These are phyloP conservation scores for Drosophila paracracens DNA, from an alignment of 2,888 invertebrate genomes.

Conservation along the genomic window DNA sequence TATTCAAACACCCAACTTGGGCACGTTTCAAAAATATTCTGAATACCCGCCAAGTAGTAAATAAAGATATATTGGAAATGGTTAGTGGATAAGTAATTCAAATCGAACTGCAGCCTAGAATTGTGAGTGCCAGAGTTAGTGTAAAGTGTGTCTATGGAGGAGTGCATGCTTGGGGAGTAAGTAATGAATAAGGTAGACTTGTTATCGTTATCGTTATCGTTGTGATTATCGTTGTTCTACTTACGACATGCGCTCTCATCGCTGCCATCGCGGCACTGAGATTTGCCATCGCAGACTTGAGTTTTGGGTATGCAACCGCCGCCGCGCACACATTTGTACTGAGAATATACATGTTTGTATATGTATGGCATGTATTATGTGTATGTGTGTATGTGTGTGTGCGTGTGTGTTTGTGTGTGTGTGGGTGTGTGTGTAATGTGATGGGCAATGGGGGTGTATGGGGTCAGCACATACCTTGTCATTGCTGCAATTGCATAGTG, in stretches of 20 bases:
- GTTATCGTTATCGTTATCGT: background rate
- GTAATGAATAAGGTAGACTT: conserved; percentile 13
- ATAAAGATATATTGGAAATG: background rate
- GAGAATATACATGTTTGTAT: conserved; percentile 49
- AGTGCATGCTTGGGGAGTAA: background rate
- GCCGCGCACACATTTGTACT: conserved; percentile 85
- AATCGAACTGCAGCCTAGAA: background rate
- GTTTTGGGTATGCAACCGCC: conserved; percentile 84
- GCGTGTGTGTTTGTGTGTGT: conserved; percentile 1
- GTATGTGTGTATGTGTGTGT: background rate
- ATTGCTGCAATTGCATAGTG: conserved; percentile 80
- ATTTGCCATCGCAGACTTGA: conserved; percentile 86
- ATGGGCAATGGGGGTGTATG: conserved; percentile 1
- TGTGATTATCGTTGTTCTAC: conserved; percentile 57
- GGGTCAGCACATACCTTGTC: conserved; percentile 83
- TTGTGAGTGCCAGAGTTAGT: background rate
- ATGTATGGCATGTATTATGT: conserved; percentile 19
- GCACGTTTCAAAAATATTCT: background rate
- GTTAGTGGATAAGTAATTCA: conserved; percentile 12
- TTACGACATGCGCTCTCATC: conserved; percentile 86
- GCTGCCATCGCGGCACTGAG: conserved; percentile 86
- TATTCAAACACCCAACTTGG: background rate
- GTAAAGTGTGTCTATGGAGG: background rate
- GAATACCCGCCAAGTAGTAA: background rate
- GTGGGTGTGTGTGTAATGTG: conserved; percentile 4